Evolutionary conservation across 2,888 invertebrate species (phyloP), one percentile per base, ranked within the genome.

Genomic region (Drosophila dives): DNA sequence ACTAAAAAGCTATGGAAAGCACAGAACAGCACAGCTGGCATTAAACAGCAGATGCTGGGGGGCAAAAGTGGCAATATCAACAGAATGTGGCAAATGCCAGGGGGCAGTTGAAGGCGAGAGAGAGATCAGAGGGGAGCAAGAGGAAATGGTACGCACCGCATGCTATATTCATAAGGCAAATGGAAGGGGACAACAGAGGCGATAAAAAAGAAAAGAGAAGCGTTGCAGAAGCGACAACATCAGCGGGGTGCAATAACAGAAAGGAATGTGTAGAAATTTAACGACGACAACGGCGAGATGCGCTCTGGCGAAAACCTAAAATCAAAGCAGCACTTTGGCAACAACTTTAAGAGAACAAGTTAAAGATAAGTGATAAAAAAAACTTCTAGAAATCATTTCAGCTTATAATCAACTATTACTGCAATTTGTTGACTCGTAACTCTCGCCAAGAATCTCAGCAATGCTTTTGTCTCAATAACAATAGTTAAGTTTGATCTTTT

Each of bases 251-350:
- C 40, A 53, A 48, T 48, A 53, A 26, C 36, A 64, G 45, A 61
- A 70, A 58, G 55, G 48, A 69, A 59, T 61, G 53, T 45, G 42
- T 20, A 58, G 40, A 51, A 53, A 67, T 34, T 71, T 6, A 61
- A 45, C 45, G 60, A 71, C 62, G 32, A 45, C 50, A 56, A 61
- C 56, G 38, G 23, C 33, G 34, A n/a, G 33, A 64, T 60, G 51
- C 36, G 45, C 60, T 60, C 36, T 51, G 23, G 50, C 3, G 23
- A n/a, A 26, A 6, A 36, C 36, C 4, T 20, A 1, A 36, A 23
- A 38, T 59, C 23, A 34, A 59, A 33, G 11, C 11, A 49, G 8
- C 29, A 11, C 26, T 17, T 26, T 11, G 23, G 20, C 53, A 11
- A 53, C 8, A 54, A 17, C 20, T 54, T 54, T 54, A 6, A 23